Evolutionary conservation across 2,888 invertebrate genomes (phyloP).

Genomic region (Phorcus lineatus): DNA sequence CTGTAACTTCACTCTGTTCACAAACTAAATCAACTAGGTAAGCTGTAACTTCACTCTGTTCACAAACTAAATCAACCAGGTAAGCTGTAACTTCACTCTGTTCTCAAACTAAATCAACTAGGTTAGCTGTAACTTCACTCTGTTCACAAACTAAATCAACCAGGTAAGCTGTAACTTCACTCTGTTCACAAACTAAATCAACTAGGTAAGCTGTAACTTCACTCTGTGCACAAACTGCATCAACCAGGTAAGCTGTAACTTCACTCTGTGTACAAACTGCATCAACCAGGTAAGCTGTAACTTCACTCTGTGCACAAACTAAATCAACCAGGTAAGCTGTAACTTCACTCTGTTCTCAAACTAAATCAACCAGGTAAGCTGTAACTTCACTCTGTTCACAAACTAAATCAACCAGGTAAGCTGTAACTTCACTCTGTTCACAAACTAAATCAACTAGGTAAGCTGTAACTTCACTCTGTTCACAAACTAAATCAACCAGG

Average conservation of each 20-base stretch:
- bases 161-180: neutral
- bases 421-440: neutral
- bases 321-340: neutral
- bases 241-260: neutral
- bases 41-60: no score
- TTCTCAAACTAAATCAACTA: neutral
- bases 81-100: neutral
- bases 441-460: neutral
- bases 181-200: neutral
- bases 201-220: neutral
- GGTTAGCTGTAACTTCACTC: neutral
- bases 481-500: neutral
- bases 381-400: no score
- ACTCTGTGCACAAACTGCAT: no score
- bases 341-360: neutral
- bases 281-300: neutral
- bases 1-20: neutral
- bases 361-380: neutral
- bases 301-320: constrained; percentile 1
- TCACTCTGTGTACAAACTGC: neutral
- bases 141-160: no score
- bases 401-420: no score
- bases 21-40: neutral
- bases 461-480: neutral
- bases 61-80: no score